Evolutionary conservation across 2,888 invertebrate genomes (phyloP).

Genomic region (Anodontia alba): DNA sequence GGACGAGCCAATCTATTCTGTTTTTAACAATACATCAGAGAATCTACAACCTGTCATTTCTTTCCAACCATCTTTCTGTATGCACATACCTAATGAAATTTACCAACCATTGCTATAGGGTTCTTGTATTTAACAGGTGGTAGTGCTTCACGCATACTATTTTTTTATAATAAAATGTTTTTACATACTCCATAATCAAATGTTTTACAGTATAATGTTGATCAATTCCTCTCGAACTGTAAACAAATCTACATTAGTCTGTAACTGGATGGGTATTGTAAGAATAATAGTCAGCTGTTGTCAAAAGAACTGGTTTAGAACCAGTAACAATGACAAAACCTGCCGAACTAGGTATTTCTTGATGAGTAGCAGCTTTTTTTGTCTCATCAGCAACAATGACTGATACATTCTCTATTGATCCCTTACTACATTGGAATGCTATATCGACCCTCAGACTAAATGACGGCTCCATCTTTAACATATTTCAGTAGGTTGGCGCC

Average conservation of each 20-base stretch:
- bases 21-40: conserved; percentile 39
- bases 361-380: not conserved
- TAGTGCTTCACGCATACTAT: conserved; percentile 55
- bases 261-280: conserved; percentile 62
- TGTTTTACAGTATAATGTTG: conserved; percentile 30
- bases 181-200: conserved; percentile 51
- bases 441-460: too few species aligned
- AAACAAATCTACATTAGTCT: conserved; percentile 55
- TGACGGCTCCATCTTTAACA: too few species aligned
- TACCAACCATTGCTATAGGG: conserved; percentile 30
- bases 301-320: conserved; percentile 34
- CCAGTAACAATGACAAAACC: conserved; percentile 57
- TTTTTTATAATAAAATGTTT: conserved; percentile 63
- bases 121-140: conserved; percentile 36
- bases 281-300: conserved; percentile 64
- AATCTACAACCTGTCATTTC: conserved; percentile 35
- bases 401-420: too few species aligned
- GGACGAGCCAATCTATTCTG: conserved; percentile 51
- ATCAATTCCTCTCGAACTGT: conserved; percentile 57
- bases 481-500: too few species aligned
- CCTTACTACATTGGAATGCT: conserved; percentile 14
- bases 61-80: conserved; percentile 38
- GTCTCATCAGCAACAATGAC: not conserved
- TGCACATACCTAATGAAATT: conserved; percentile 36
- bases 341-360: conserved; percentile 48